phyloP scores from a whole-genome alignment of 2,113 vertebrate genomes.

The Tapirus terrestris region DNA sequence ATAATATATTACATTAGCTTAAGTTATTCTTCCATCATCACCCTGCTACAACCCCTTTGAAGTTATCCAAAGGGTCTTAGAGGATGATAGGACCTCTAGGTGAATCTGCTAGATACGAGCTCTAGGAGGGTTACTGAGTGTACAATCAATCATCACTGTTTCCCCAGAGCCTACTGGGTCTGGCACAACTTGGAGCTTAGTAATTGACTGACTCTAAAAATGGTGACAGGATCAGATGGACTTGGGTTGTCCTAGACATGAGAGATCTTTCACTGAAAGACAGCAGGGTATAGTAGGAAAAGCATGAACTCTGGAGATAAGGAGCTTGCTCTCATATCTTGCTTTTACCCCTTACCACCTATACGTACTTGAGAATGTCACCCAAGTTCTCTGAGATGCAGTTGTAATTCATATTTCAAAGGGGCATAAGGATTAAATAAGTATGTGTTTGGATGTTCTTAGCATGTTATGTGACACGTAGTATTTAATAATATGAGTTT shows the following conservation, averaged over 20 bases:
- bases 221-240: not conserved
- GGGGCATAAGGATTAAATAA: not conserved
- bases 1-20: not conserved
- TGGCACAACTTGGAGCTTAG: not conserved
- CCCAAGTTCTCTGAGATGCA: not conserved
- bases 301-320: not conserved
- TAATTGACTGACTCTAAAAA: not conserved
- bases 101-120: not conserved
- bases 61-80: not conserved
- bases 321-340: not conserved
- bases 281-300: not conserved
- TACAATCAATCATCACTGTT: not conserved
- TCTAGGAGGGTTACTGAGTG: fast-evolving
- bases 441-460: not conserved
- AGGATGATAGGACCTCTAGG: not conserved
- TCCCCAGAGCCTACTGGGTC: not conserved
- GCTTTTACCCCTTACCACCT: not conserved
- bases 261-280: not conserved
- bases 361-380: not conserved
- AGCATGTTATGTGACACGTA: fast-evolving
- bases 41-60: not conserved
- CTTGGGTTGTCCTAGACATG: not conserved
- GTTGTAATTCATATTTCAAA: not conserved
- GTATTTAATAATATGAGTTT: not conserved
- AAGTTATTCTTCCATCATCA: not conserved